phyloP scores from a whole-genome alignment of 2,113 vertebrate species.

The Lepidothrix coronata region DNA sequence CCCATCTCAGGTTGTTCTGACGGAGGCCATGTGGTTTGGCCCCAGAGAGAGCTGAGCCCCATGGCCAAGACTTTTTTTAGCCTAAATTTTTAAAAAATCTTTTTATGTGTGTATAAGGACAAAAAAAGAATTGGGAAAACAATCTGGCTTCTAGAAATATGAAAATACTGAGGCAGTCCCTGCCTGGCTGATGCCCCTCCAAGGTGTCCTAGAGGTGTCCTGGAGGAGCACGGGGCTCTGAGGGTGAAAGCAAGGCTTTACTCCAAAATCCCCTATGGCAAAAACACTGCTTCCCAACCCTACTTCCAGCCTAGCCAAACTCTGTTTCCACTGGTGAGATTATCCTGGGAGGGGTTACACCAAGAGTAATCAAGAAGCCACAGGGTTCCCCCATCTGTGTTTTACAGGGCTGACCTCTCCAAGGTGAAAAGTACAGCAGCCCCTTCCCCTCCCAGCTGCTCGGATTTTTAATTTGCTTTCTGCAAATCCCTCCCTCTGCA shows the following conservation, averaged over 20 bases:
- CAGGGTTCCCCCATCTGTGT: not conserved
- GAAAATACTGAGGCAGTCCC: not conserved
- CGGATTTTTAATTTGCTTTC: not conserved
- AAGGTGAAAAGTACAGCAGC: not conserved
- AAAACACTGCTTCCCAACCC: rapidly evolving
- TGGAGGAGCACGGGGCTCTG: not conserved
- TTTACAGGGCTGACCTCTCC: not conserved
- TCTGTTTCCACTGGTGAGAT: not conserved
- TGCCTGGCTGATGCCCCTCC: not conserved
- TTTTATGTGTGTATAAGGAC: not conserved
- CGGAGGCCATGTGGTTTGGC: rapidly evolving
- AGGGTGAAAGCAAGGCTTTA: not conserved
- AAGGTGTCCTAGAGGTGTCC: not conserved
- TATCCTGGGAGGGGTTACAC: not conserved
- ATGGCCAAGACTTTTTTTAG: not conserved
- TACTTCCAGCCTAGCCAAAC: rapidly evolving
- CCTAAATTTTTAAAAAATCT: not conserved
- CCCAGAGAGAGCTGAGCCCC: rapidly evolving
- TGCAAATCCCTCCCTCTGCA: not conserved
- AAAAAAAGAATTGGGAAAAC: not conserved
- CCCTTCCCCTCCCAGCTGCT: not conserved
- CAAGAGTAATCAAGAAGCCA: not conserved
- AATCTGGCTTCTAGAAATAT: not conserved
- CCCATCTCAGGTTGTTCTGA: not conserved
- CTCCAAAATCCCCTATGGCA: not conserved